phyloP scores from a whole-genome alignment of 2,888 invertebrate genomes.

The Torymus aiolomorphi region DNA sequence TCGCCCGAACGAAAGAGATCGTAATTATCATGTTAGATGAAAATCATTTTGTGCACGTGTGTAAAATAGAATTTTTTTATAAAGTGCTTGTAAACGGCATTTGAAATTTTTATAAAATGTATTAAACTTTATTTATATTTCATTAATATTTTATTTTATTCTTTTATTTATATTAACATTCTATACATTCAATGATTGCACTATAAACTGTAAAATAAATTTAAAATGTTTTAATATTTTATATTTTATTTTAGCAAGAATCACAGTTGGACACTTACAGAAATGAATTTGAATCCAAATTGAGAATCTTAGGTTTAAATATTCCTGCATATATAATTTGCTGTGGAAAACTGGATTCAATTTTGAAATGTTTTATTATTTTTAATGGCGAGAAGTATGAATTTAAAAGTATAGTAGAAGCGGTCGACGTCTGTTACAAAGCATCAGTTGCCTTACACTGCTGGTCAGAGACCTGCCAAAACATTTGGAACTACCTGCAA shows the following conservation, averaged over 20 bases:
- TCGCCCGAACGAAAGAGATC: no score
- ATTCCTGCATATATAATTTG: conserved; percentile 5
- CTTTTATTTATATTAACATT: no score
- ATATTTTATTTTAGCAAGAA: conserved; percentile 10
- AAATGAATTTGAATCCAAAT: not conserved
- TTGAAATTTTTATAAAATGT: no score
- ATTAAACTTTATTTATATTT: no score
- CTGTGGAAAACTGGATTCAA: not conserved
- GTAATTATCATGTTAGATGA: no score
- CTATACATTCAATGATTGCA: no score
- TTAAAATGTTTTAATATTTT: conserved; percentile 15
- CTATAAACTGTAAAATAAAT: no score
- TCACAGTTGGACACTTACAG: not conserved
- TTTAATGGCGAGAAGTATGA: not conserved
- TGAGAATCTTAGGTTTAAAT: not conserved
- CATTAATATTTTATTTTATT: no score
- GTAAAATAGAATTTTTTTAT: no score
- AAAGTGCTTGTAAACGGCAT: no score
- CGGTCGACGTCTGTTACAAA: conserved; percentile 4
- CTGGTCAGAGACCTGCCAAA: not conserved
- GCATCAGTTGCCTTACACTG: not conserved
- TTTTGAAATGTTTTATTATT: not conserved
- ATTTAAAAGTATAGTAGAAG: not conserved
- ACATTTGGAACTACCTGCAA: not conserved
- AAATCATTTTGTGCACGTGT: no score